These are phyloP conservation scores for Eupeodes luniger DNA, from an alignment of 2,888 invertebrate species.

Conservation along the genomic window DNA sequence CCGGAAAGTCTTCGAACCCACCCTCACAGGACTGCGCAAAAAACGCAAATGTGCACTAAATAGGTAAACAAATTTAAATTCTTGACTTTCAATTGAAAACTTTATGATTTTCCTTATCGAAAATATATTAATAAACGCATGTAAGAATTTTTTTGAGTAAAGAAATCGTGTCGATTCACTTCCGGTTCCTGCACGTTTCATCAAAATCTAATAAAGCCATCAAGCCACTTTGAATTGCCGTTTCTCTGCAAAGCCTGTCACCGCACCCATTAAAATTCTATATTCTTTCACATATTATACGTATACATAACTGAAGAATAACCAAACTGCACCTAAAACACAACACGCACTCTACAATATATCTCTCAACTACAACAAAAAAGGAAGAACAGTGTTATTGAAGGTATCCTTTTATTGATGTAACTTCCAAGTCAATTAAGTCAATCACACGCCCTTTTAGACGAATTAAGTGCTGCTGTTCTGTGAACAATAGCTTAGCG, in stretches of 20 bases:
- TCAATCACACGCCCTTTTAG: constrained; percentile 84
- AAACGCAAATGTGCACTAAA: too few relatives aligned
- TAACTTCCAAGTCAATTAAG: constrained; percentile 84
- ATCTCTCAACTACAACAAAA: background rate
- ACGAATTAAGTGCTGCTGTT: constrained; percentile 78
- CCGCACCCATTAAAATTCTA: constrained; percentile 53
- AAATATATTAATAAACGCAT: too few relatives aligned
- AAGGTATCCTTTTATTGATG: constrained; percentile 77
- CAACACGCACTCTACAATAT: constrained; percentile 73
- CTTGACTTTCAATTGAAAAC: too few relatives aligned
- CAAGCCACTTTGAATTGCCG: constrained; percentile 56
- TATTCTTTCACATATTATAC: background rate
- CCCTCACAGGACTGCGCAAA: too few relatives aligned
- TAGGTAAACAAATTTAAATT: too few relatives aligned
- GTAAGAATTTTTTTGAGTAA: too few relatives aligned
- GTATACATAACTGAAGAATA: constrained; percentile 17
- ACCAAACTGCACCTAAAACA: constrained; percentile 52
- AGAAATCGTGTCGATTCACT: constrained; percentile 47
- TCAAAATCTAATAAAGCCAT: constrained; percentile 67
- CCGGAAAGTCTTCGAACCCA: too few relatives aligned
- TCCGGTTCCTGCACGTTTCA: constrained; percentile 50
- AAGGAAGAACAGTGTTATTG: constrained; percentile 32
- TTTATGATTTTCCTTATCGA: too few relatives aligned
- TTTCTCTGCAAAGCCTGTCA: constrained; percentile 5
- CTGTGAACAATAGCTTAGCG: constrained; percentile 49